Percentiles rank a stretch among this genome's conserved stretches.
phyloP scores from a whole-genome alignment of 2,888 invertebrate species.

The Aethes cnicana region DNA sequence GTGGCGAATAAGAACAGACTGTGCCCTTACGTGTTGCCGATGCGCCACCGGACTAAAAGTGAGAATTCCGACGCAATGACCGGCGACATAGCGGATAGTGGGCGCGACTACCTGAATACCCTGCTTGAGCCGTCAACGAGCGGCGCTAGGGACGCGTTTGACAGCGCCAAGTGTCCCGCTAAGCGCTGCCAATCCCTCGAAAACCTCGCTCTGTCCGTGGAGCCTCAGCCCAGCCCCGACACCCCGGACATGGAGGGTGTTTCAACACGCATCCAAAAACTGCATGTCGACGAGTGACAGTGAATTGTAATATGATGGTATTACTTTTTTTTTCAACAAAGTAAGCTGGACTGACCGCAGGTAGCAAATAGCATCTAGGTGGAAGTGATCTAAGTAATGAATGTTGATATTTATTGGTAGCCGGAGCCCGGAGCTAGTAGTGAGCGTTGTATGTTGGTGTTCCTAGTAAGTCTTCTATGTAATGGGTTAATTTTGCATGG shows the following conservation, averaged over 20 bases:
- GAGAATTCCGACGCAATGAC: conserved; percentile 82
- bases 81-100: conserved; percentile 60
- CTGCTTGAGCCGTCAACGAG: conserved; percentile 72
- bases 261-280: conserved; percentile 83
- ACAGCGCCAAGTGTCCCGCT: conserved; percentile 59
- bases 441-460: conserved; percentile 57
- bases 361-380: conserved; percentile 51
- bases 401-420: conserved; percentile 65
- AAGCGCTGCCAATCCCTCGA: conserved; percentile 85
- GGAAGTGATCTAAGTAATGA: conserved; percentile 53
- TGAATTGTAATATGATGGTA: conserved; percentile 16
- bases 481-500: conserved; percentile 40
- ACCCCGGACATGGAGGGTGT: conserved; percentile 84
- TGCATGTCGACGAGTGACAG: conserved; percentile 83
- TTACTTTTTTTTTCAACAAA: conserved; percentile 36
- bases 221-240: conserved; percentile 57
- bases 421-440: conserved; percentile 50
- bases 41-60: conserved; percentile 83
- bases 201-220: conserved; percentile 74
- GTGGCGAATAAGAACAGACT: conserved; percentile 79
- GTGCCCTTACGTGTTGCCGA: conserved; percentile 82
- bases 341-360: conserved; percentile 42
- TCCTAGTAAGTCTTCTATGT: conserved; percentile 59
- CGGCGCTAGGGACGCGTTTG: conserved; percentile 48
- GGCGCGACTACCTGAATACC: conserved; percentile 59